Evolutionary conservation across 2,113 vertebrate genomes (phyloP), one percentile per base, ranked within the genome.

Genomic region (Dinomys branickii): DNA sequence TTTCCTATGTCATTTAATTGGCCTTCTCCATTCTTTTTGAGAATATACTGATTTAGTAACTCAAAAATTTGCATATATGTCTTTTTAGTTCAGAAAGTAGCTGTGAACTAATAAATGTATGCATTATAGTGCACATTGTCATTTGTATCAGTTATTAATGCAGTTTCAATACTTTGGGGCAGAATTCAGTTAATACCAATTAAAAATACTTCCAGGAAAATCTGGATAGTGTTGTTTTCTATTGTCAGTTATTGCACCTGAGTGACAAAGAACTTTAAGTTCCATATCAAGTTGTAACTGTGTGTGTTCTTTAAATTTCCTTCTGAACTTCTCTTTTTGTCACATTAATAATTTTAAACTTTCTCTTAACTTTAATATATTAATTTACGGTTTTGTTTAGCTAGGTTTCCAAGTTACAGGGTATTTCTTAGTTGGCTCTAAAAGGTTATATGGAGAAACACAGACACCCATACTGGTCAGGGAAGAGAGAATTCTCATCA

Each of bases 301-400:
- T 12, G 63, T 47, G 26, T 85, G 35, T 88, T n/a, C 30, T 81
- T 92, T 61, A 56, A 63, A 80, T 56, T 89, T 78, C 14, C 41
- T 94, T 82, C 30, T 56, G 16, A 33, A 47, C 73, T 14, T 77
- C 28, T 93, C 38, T 85, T 93, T 73, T 44, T 44, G 41, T 86
- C 80, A 50, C 63, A 94, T 96, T 87, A 54, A 88, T 77, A 71
- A 77, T 71, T 86, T 91, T 82, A 59, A 73, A 83, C 26, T 82
- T 88, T 12, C 26, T 87, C 88, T 85, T 80, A 35, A 52, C 47
- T 52, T 7, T 33, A 80, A 52, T 84, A 2, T 75, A 44, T 93
- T 10, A 63, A 59, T 91, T 65, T 88, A 67, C 85, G 67, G 1
- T 91, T 91, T 94, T 86, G 20, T 71, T 87, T 61, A 80, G 9